These are phyloP conservation scores for Diloba caeruleocephala DNA, from an alignment of 2,888 invertebrate species.

Conservation along the genomic window DNA sequence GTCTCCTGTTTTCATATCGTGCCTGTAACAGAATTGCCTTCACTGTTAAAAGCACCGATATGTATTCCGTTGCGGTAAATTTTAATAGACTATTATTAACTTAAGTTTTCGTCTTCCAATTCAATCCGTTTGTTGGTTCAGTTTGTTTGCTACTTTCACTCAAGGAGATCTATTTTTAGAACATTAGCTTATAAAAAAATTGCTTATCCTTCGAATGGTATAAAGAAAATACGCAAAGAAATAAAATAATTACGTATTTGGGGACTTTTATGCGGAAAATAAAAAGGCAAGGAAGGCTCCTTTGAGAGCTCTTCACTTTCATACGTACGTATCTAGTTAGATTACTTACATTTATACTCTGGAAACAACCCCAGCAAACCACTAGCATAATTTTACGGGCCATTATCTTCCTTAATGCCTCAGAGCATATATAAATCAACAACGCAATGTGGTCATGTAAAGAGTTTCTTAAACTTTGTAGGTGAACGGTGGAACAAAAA, in stretches of 20 bases:
- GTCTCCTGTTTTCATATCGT: too few species aligned
- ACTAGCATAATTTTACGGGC: conserved; percentile 64
- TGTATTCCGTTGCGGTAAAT: not conserved
- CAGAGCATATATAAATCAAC: conserved; percentile 62
- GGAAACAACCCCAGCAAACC: conserved; percentile 53
- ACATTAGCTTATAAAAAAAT: conserved; percentile 16
- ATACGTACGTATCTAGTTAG: conserved; percentile 18
- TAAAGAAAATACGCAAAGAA: too few species aligned
- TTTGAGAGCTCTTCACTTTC: conserved; percentile 32
- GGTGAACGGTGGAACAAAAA: conserved; percentile 24
- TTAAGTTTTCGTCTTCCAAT: not conserved
- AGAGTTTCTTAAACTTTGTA: conserved; percentile 36
- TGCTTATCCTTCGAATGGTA: too few species aligned
- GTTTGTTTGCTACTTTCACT: conserved; percentile 13
- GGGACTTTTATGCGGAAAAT: too few species aligned
- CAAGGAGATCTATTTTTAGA: conserved; percentile 12
- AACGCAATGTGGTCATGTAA: conserved; percentile 50
- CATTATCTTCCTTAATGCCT: conserved; percentile 58
- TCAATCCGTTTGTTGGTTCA: conserved; percentile 4
- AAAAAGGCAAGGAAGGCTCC: too few species aligned
- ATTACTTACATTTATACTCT: conserved; percentile 49
- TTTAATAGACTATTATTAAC: not conserved
- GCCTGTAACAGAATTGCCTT: too few species aligned
- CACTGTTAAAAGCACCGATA: too few species aligned
- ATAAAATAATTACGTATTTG: too few species aligned